phyloP scores from a whole-genome alignment of 2,888 invertebrate species.

The Eupithecia subumbrata region DNA sequence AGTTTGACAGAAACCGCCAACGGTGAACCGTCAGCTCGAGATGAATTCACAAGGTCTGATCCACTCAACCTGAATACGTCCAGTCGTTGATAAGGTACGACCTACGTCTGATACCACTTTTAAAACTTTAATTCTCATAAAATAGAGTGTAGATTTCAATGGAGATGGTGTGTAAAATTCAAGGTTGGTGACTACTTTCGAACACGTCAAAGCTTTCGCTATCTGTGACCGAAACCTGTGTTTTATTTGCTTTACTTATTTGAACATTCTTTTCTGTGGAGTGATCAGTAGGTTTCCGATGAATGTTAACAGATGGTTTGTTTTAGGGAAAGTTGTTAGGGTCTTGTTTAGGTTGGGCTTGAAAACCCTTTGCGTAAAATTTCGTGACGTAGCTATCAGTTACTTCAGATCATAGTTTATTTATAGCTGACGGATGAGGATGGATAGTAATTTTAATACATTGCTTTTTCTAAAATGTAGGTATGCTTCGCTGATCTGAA shows the following conservation, averaged over 20 bases:
- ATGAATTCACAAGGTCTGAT: conserved; percentile 47
- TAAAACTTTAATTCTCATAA: conserved; percentile 18
- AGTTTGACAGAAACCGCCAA: conserved; percentile 1
- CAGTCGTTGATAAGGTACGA: conserved; percentile 65
- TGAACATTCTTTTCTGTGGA: conserved; percentile 66
- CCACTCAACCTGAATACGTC: conserved; percentile 76
- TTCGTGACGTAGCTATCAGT: neutral
- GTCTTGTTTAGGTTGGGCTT: conserved; percentile 31
- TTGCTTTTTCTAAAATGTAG: neutral
- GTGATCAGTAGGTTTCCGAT: conserved; percentile 53
- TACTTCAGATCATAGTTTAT: neutral
- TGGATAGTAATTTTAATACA: neutral
- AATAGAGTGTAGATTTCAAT: conserved; percentile 52
- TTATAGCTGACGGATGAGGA: neutral
- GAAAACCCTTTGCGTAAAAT: conserved; percentile 3
- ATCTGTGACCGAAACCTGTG: conserved; percentile 73
- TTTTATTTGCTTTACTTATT: conserved; percentile 76
- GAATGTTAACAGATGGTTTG: conserved; percentile 54
- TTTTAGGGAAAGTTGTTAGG: conserved; percentile 40
- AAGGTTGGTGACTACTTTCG: conserved; percentile 71
- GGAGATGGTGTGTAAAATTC: conserved; percentile 41
- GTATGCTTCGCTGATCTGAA: neutral
- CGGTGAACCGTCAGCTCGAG: conserved; percentile 9
- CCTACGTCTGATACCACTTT: conserved; percentile 55
- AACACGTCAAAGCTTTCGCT: conserved; percentile 83